Conservation (phyloP, 2,888 invertebrate genomes). For the Trypoxylon attenuatum region DNA sequence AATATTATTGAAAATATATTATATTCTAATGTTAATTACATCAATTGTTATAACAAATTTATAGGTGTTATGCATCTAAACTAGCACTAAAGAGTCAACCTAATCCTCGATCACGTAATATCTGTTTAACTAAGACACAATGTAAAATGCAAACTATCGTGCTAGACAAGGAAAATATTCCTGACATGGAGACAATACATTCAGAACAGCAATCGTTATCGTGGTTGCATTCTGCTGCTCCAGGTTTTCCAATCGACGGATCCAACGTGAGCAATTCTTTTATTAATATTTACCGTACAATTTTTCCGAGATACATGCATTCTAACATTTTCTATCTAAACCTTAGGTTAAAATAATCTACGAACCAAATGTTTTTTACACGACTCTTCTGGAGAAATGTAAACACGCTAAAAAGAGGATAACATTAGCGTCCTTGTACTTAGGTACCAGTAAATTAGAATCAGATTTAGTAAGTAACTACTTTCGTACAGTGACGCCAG, state of each 20-base stretch:
- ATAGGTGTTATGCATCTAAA: slow-evolving; percentile 41
- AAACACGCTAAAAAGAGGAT: slow-evolving; percentile 82
- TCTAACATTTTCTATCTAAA: no score
- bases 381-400: slow-evolving; percentile 82
- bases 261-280: slow-evolving; percentile 64
- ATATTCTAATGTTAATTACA: background rate
- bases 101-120: slow-evolving; percentile 19
- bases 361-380: slow-evolving; percentile 87
- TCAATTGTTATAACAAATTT: slow-evolving; percentile 3
- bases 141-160: slow-evolving; percentile 59
- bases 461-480: slow-evolving; percentile 80
- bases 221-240: slow-evolving; percentile 71
- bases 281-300: background rate
- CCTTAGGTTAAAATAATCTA: slow-evolving; percentile 82
- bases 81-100: slow-evolving; percentile 11
- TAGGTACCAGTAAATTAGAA: slow-evolving; percentile 93
- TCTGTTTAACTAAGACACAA: slow-evolving; percentile 27
- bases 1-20: background rate
- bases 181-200: slow-evolving; percentile 42
- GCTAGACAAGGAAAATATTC: slow-evolving; percentile 59
- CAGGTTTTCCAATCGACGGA: slow-evolving; percentile 73
- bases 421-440: slow-evolving; percentile 91
- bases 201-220: slow-evolving; percentile 55
- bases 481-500: no score
- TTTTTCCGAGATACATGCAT: no score